These are phyloP conservation scores for Bombus consobrinus DNA, from an alignment of 1,140 invertebrate species.

Conservation along the genomic window DNA sequence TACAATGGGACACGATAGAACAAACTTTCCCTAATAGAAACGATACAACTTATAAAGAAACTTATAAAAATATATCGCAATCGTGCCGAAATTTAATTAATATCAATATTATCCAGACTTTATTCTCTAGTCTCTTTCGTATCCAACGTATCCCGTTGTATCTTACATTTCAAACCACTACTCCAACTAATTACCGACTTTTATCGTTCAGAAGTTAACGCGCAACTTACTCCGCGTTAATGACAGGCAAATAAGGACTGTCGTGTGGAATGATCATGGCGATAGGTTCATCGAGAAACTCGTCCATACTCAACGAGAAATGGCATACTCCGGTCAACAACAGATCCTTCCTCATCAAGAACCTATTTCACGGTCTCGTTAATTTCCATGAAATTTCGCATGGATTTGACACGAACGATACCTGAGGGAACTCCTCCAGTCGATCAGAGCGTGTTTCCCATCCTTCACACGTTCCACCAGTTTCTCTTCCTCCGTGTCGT, in stretches of 20 bases:
- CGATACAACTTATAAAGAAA: no score
- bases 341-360: constrained; percentile 86
- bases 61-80: no score
- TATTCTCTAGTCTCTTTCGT: neutral
- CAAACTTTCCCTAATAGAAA: neutral
- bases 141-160: neutral
- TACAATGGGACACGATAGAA: neutral
- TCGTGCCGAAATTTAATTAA: no score
- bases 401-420: neutral
- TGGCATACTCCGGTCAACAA: constrained; percentile 86
- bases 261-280: constrained; percentile 88
- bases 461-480: constrained; percentile 85
- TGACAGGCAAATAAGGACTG: constrained; percentile 88
- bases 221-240: constrained; percentile 84
- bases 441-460: constrained; percentile 89
- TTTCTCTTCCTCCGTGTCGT: constrained; percentile 70
- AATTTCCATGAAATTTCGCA: neutral
- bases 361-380: constrained; percentile 73
- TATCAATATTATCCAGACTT: neutral
- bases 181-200: neutral
- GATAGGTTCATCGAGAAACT: constrained; percentile 91
- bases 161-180: neutral
- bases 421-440: constrained; percentile 91
- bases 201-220: neutral
- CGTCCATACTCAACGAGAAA: constrained; percentile 87